Evolutionary conservation across 2,797 vertebrate genomes (phyloP), one percentile per base, ranked within the genome.

Genomic region (Eospalax fontanierii): DNA sequence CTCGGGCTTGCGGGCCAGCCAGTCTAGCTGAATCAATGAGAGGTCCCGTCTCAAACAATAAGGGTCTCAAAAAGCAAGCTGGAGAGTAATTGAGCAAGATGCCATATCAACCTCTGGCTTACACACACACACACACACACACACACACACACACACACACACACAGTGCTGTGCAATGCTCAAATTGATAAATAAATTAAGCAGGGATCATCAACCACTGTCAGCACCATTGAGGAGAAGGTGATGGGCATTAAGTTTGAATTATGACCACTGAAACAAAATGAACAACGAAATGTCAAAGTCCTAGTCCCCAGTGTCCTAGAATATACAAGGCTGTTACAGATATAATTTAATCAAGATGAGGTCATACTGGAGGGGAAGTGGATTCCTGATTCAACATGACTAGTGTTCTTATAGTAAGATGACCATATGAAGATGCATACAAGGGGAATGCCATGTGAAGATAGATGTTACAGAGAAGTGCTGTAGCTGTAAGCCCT

Each of bases 261-360:
- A 65, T 89, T 82, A 68, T 40, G 4, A 70, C 46, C 76, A 65
- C 82, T 40, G 3, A 81, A 89, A 66, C 54, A 59, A 57, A 21
- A 79, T n/a, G 19, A 66, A 66, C 28, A 75, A 74, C 16, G 30
- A 33, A 70, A 74, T 15, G 59, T 71, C 87, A 35, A 81, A 75
- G 65, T 91, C 22, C 43, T 79, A 93, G 59, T 28, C 61, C 65
- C 7, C 9, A 50, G 71, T 83, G 89, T 54, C 50, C 4, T 14
- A 50, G 57, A 87, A 91, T 38, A 54, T 80, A 71, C 54, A 89
- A 16, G 54, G 33, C 81, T 12, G 38, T 19, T 79, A 24, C 21
- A 79, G 46, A 84, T 79, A 9, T 89, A 87, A 66, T 79, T 79
- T 80, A 82, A 40, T 93, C 61, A 91, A 65, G 66, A 83, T 68